Evolutionary conservation across 2,113 vertebrate genomes (phyloP).

Genomic region (Neotragus moschatus): DNA sequence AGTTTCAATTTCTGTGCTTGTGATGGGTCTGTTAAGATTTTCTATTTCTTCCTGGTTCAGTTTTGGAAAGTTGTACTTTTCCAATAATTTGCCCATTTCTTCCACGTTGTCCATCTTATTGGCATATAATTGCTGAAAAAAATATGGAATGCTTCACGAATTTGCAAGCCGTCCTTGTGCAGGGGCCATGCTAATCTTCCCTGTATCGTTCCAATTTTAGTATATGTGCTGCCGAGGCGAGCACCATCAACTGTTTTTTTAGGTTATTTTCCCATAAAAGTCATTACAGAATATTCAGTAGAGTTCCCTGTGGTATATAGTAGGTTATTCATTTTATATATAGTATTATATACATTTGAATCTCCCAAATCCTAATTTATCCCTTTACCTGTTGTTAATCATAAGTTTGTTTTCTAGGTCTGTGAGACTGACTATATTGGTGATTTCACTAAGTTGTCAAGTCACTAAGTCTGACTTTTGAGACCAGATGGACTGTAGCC

Average conservation of each 20-base stretch:
- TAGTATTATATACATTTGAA: not conserved
- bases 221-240: too few relatives aligned
- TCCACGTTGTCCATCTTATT: too few relatives aligned
- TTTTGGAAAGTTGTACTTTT: too few relatives aligned
- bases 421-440: not conserved
- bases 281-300: not conserved
- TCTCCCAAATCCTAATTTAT: not conserved
- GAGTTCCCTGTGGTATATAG: not conserved
- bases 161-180: too few relatives aligned
- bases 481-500: not conserved
- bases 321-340: not conserved
- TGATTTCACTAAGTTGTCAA: not conserved
- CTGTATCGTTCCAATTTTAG: too few relatives aligned
- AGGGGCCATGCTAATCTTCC: too few relatives aligned
- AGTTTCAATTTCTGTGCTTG: too few relatives aligned
- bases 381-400: not conserved
- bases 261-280: not conserved
- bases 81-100: too few relatives aligned
- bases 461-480: not conserved
- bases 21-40: too few relatives aligned
- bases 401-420: not conserved
- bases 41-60: too few relatives aligned
- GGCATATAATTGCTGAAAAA: too few relatives aligned
- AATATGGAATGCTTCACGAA: too few relatives aligned
- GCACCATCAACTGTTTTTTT: not conserved